Conservation (phyloP, 2,888 invertebrate genomes). For the Syrphus vitripennis region DNA sequence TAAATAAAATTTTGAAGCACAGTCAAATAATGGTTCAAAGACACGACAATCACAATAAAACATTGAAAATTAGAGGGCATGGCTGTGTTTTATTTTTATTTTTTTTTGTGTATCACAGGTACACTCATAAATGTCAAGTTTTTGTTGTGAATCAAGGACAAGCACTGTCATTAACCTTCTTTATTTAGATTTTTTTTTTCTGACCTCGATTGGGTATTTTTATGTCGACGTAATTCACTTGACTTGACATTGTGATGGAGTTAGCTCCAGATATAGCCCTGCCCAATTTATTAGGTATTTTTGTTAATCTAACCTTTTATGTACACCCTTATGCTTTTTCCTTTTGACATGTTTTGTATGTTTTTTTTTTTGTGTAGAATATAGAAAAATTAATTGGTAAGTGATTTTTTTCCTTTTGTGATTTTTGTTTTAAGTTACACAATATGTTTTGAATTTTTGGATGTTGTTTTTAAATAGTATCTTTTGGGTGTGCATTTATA, state of each 20-base stretch:
- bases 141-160: conserved; percentile 24
- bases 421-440: background rate
- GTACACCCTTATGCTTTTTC: too few relatives aligned
- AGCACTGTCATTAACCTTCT: conserved; percentile 7
- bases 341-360: background rate
- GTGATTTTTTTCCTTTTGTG: background rate
- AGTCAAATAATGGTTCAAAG: conserved; percentile 22
- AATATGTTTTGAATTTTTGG: too few relatives aligned
- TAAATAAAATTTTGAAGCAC: conserved; percentile 24
- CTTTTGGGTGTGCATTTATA: too few relatives aligned
- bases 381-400: background rate
- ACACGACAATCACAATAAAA: conserved; percentile 10
- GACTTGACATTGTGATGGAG: background rate
- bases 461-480: too few relatives aligned
- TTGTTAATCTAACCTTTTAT: background rate
- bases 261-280: background rate
- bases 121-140: conserved; percentile 2
- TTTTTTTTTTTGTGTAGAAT: too few relatives aligned
- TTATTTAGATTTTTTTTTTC: background rate
- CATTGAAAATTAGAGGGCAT: background rate
- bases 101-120: background rate
- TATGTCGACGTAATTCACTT: background rate
- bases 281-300: background rate
- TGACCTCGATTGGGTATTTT: background rate
- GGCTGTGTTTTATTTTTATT: background rate